Conservation (phyloP, 2,888 invertebrate genomes). For the Callyntrura sp. region DNA sequence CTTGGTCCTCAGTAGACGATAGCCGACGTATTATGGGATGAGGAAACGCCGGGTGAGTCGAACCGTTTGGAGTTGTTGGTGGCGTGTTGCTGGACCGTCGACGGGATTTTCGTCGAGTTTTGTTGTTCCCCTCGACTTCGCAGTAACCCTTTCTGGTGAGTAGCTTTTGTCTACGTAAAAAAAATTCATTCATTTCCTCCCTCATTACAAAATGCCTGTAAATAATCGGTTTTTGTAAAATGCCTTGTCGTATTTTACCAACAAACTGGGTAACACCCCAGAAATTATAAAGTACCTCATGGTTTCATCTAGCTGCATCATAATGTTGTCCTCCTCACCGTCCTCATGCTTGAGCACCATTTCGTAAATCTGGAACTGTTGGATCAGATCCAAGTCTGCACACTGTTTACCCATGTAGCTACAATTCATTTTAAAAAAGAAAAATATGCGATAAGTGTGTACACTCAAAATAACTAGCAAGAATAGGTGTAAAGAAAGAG, state of each 20-base stretch:
- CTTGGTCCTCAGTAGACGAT: slow-evolving; percentile 85
- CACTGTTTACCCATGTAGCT: slow-evolving; percentile 95
- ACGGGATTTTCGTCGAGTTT: slow-evolving; percentile 92
- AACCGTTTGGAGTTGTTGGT: slow-evolving; percentile 81
- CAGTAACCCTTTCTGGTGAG: slow-evolving; percentile 88
- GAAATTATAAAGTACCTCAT: slow-evolving; percentile 86
- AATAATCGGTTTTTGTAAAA: no score
- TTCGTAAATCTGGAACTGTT: slow-evolving; percentile 98
- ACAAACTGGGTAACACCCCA: not conserved
- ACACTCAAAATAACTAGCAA: slow-evolving; percentile 13
- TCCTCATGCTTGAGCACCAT: slow-evolving; percentile 96
- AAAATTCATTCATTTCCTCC: not conserved
- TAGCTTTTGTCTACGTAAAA: slow-evolving; percentile 89
- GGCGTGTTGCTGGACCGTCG: slow-evolving; percentile 89
- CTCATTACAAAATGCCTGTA: no score
- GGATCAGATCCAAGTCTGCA: slow-evolving; percentile 95
- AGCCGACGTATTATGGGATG: slow-evolving; percentile 81
- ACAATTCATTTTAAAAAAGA: slow-evolving; percentile 40
- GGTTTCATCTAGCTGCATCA: slow-evolving; percentile 87
- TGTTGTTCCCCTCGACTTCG: slow-evolving; percentile 79
- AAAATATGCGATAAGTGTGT: not conserved
- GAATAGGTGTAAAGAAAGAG: not conserved
- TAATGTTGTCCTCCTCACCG: slow-evolving; percentile 90
- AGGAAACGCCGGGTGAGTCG: slow-evolving; percentile 78
- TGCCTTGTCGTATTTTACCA: no score